Percentiles rank a stretch among this genome's conserved stretches.
phyloP scores from a whole-genome alignment of 2,113 vertebrate genomes.

The Hippocampus zosterae region DNA sequence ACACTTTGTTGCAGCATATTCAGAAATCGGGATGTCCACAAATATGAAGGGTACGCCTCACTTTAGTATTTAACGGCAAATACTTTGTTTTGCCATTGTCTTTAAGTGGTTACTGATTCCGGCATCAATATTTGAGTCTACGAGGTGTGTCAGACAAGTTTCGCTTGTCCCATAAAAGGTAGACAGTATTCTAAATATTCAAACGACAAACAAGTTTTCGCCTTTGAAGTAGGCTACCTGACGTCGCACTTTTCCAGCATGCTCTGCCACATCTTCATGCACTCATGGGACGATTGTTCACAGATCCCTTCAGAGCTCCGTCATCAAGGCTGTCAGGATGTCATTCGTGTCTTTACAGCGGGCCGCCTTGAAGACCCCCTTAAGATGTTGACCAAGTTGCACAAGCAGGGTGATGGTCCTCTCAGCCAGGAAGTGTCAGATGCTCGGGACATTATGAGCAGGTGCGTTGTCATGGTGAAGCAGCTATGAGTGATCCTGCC shows the following conservation, averaged over 20 bases:
- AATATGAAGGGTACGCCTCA: not conserved
- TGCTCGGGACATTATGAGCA: too few species aligned
- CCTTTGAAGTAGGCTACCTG: not conserved
- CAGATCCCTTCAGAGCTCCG: not conserved
- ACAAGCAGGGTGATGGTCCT: too few species aligned
- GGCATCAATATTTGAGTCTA: not conserved
- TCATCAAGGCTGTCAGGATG: not conserved
- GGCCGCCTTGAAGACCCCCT: not conserved
- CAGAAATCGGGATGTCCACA: not conserved
- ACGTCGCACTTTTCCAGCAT: not conserved
- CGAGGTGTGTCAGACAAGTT: not conserved
- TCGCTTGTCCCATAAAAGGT: not conserved
- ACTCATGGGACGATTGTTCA: not conserved
- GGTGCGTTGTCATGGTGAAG: not conserved
- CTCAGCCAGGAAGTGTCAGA: not conserved
- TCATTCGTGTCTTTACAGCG: not conserved
- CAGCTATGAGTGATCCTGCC: not conserved
- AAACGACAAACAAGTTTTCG: not conserved
- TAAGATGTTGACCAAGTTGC: not conserved
- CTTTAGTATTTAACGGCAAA: not conserved
- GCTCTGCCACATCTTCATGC: not conserved
- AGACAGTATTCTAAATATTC: not conserved
- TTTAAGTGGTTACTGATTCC: not conserved
- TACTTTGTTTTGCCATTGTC: not conserved
- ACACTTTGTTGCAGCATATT: not conserved